phyloP scores from a whole-genome alignment of 1,140 invertebrate species.

The Ooceraea biroi region DNA sequence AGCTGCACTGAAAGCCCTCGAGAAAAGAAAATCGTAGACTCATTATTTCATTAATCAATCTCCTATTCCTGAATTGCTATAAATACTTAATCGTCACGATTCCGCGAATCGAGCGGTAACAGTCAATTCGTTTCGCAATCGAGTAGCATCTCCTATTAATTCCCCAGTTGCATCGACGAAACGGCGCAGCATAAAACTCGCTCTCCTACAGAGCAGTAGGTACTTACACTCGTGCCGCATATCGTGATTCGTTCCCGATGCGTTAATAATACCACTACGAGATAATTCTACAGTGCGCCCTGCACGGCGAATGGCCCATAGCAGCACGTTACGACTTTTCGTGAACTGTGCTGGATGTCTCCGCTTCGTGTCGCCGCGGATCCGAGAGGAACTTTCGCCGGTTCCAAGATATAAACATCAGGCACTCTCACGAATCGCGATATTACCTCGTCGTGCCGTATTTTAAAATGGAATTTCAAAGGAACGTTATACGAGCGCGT shows the following conservation, averaged over 20 bases:
- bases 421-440: slow-evolving; percentile 26
- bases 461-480: slow-evolving; percentile 40
- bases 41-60: slow-evolving; percentile 51
- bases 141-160: slow-evolving; percentile 39
- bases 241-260: slow-evolving; percentile 19
- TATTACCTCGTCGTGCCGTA: slow-evolving; percentile 1
- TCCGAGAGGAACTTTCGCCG: not conserved
- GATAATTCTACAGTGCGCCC: slow-evolving; percentile 51
- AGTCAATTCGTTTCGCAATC: no score
- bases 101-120: not conserved
- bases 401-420: slow-evolving; percentile 30
- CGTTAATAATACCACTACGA: slow-evolving; percentile 51
- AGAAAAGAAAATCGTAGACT: slow-evolving; percentile 36
- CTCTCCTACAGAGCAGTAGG: not conserved
- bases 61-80: not conserved
- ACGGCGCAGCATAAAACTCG: not conserved
- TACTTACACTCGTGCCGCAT: not conserved
- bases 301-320: slow-evolving; percentile 26
- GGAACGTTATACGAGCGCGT: not conserved
- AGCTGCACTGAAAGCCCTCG: not conserved
- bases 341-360: not conserved
- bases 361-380: no score
- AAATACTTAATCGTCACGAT: slow-evolving; percentile 2
- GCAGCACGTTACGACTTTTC: slow-evolving; percentile 28
- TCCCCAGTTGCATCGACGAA: slow-evolving; percentile 10